Percentiles rank a stretch among this genome's conserved stretches.
Conservation (phyloP, 2,888 invertebrate species). For the Stenotaenia linearis region DNA sequence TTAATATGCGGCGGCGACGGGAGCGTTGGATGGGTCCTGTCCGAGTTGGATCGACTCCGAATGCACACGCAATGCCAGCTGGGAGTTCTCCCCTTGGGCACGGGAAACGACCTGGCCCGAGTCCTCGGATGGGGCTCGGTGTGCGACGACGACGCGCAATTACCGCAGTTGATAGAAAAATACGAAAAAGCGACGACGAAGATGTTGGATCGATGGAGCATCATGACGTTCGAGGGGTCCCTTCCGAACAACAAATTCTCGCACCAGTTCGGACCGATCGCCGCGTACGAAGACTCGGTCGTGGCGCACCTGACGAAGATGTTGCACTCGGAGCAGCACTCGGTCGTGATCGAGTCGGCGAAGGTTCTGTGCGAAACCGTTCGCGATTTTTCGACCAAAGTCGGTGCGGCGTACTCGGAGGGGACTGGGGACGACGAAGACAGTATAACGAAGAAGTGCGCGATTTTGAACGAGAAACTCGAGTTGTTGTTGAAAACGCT, state of each 20-base stretch:
- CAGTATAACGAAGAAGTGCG: conserved; percentile 53
- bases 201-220: conserved; percentile 97
- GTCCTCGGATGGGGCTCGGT: conserved; percentile 95
- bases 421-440: conserved; percentile 40
- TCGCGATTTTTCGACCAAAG: conserved; percentile 62
- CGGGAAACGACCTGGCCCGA: conserved; percentile 91
- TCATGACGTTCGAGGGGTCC: conserved; percentile 70
- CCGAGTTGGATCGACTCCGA: conserved; percentile 88
- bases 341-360: conserved; percentile 64
- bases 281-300: conserved; percentile 70
- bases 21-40: conserved; percentile 95
- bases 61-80: conserved; percentile 83
- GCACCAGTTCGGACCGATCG: conserved; percentile 50
- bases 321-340: conserved; percentile 71
- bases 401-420: conserved; percentile 45
- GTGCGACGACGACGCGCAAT: conserved; percentile 89
- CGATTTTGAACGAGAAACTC: conserved; percentile 67
- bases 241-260: background rate
- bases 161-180: conserved; percentile 83
- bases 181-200: conserved; percentile 96
- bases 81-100: conserved; percentile 89
- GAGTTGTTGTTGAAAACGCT: conserved; percentile 66
- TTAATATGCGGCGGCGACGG: conserved; percentile 97
- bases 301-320: conserved; percentile 78
- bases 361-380: conserved; percentile 70